A percentile compares a stretch with the other conserved stretches of the same genome.
These are phyloP conservation scores for Apteryx owenii DNA, from an alignment of 2,113 vertebrate genomes.

Conservation along the genomic window DNA sequence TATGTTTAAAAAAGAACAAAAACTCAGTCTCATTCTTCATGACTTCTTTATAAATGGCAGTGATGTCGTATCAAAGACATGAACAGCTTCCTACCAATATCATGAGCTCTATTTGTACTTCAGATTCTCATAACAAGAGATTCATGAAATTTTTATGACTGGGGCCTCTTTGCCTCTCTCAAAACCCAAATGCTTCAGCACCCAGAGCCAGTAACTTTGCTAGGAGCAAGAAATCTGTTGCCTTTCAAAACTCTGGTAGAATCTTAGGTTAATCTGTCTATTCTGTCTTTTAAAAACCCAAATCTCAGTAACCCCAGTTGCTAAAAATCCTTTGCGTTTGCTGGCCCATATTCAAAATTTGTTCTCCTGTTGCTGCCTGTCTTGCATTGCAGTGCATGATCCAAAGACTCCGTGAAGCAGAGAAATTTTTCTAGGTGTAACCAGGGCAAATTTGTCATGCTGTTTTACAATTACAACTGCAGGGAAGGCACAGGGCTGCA, in stretches of 20 bases:
- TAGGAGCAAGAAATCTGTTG: background rate
- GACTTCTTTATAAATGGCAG: background rate
- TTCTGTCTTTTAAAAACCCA: background rate
- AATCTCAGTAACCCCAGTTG: background rate
- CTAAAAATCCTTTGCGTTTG: background rate
- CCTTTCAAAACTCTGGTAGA: background rate
- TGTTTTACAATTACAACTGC: background rate
- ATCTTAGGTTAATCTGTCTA: background rate
- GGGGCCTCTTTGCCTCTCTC: background rate
- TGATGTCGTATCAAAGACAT: background rate
- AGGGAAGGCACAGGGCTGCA: background rate
- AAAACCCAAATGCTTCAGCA: background rate
- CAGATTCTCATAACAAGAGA: background rate
- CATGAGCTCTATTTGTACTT: slow-evolving; percentile 21
- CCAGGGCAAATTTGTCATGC: background rate
- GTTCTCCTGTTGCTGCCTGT: background rate
- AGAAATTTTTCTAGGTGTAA: background rate
- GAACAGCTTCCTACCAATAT: background rate
- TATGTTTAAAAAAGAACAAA: slow-evolving; percentile 46
- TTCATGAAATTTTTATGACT: background rate
- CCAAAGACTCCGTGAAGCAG: background rate
- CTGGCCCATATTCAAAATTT: background rate
- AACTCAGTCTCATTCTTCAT: background rate
- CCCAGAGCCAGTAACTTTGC: background rate
- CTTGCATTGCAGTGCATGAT: background rate